These are phyloP conservation scores for Pantala flavescens DNA, from an alignment of 1,140 invertebrate genomes.

Conservation along the genomic window DNA sequence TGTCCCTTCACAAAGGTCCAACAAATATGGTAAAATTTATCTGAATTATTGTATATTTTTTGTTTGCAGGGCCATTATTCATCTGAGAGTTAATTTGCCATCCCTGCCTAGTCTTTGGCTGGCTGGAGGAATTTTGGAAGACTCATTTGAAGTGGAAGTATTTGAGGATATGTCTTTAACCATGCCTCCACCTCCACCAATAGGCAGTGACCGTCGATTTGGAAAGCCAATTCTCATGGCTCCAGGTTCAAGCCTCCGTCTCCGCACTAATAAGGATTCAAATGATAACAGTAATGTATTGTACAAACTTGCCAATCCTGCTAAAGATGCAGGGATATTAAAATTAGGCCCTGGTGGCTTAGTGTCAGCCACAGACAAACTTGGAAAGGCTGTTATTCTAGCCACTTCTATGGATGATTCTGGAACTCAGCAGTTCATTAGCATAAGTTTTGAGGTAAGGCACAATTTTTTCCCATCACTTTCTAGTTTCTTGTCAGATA, in stretches of 20 bases:
- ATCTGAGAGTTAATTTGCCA: background rate
- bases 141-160: background rate
- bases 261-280: background rate
- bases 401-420: background rate
- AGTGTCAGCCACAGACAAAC: background rate
- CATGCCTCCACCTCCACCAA: background rate
- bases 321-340: background rate
- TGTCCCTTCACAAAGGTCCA: too few species aligned
- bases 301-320: background rate
- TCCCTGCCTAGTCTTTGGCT: background rate
- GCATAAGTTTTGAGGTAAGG: background rate
- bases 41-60: too few species aligned
- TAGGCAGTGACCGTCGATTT: background rate
- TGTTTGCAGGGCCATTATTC: background rate
- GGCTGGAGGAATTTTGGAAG: background rate
- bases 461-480: background rate
- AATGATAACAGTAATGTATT: background rate
- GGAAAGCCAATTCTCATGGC: background rate
- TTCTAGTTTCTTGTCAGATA: too few species aligned
- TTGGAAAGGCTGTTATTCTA: background rate
- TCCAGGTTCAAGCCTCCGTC: background rate
- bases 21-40: too few species aligned
- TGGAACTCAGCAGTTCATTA: background rate
- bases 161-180: background rate
- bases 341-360: background rate